Evolutionary conservation across 2,797 vertebrate genomes (phyloP), one percentile per base, ranked within the genome.

Genomic region (Lindbergichthys nudifrons): DNA sequence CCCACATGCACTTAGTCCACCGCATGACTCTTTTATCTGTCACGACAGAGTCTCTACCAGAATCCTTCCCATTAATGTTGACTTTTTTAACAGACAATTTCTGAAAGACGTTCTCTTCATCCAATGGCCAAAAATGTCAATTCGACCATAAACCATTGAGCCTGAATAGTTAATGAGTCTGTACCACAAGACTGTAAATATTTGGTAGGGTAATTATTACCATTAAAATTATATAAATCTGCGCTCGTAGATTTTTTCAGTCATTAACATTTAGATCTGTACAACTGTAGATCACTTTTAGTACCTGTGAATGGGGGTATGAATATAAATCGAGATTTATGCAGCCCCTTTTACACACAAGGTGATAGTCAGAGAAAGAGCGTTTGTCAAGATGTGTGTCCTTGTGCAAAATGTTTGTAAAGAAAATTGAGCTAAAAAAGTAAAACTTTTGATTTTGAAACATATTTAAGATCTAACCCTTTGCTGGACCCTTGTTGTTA

Each of bases 71-170:
- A 85, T 88, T 81, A 82, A 61, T 41, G 67, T 73, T 67, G 56
- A 70, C 50, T 74, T 85, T 85, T 83, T 87, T 68, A 41, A 83
- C 72, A 79, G 79, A 74, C 59, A 12, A 81, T 88, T 89, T 82
- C 66, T 80, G 61, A 81, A 81, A 45, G 43, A 75, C 52, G 67
- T 73, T 84, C 69, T 62, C 61, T 67, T 71, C 62, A 61, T 58
- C 70, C 6, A 1, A 65, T 67, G 19, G 73, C 48, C 70, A 72
- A 80, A 9, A 82, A 79, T 30, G 47, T 57, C 18, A 69, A n/a
- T 67, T 70, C 80, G 65, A 26, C 43, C 1, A 19, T 32, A 73
- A 83, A 74, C 59, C 13, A 39, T 12, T 62, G 51, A 75, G 63
- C 39, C 45, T 30, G 41, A 73, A 61, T 30, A 57, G 63, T 63